Conservation (phyloP, 2,888 invertebrate species). For the Eupithecia inturbata region DNA sequence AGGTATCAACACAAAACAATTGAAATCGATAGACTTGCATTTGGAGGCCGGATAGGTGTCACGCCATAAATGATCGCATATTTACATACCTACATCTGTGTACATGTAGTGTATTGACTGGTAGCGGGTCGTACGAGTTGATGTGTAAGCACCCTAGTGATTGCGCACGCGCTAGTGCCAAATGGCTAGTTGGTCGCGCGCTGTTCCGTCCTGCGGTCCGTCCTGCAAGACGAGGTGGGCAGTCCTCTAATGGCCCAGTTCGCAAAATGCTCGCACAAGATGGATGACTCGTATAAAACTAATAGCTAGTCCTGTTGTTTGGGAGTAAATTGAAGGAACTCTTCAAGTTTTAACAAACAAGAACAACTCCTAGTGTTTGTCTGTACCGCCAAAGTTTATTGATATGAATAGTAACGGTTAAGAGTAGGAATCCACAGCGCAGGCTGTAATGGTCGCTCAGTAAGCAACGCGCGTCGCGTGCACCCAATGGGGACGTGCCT, state of each 20-base stretch:
- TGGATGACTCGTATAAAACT: constrained; percentile 1
- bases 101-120: not conserved
- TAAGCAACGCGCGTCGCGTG: constrained; percentile 28
- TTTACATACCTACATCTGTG: not conserved
- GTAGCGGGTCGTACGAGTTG: not conserved
- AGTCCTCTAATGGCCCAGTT: constrained; percentile 4
- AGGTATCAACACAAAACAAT: constrained; percentile 47
- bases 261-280: constrained; percentile 3
- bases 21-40: constrained; percentile 45
- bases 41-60: constrained; percentile 12
- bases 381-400: not conserved
- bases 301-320: not conserved
- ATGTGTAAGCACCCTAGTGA: constrained; percentile 11
- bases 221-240: constrained; percentile 13
- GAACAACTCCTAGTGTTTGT: not conserved
- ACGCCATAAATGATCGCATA: not conserved
- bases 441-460: constrained; percentile 35
- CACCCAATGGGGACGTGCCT: constrained; percentile 53
- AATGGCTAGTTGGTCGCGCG: constrained; percentile 18
- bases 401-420: constrained; percentile 47
- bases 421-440: constrained; percentile 25
- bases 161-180: constrained; percentile 13
- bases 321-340: not conserved
- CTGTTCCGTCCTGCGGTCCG: constrained; percentile 2
- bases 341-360: not conserved